Evolutionary conservation across 2,797 vertebrate species (phyloP).

Genomic region (Mus minutoides): DNA sequence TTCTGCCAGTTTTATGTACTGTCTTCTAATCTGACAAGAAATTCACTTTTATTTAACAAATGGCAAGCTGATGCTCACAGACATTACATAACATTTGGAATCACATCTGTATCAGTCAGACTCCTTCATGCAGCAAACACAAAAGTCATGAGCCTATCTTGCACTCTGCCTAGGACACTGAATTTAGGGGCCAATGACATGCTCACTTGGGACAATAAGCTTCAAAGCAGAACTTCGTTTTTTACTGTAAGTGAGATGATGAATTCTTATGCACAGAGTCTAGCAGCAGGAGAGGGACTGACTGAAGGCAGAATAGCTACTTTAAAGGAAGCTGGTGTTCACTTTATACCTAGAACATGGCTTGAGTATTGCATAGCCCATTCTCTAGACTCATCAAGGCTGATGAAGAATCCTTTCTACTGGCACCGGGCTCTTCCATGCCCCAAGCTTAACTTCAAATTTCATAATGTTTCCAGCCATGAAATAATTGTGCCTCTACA

Average conservation of each 20-base stretch:
- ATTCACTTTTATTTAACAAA: neutral
- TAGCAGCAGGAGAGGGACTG: neutral
- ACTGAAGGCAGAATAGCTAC: neutral
- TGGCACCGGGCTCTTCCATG: neutral
- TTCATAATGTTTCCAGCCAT: neutral
- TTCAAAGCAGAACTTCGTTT: neutral
- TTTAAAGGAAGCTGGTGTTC: neutral
- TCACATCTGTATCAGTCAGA: neutral
- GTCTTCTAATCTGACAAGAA: neutral
- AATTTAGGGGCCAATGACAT: neutral
- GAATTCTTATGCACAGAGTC: neutral
- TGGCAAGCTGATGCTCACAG: neutral
- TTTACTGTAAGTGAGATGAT: neutral
- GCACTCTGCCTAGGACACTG: neutral
- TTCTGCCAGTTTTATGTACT: neutral
- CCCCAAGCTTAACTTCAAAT: neutral
- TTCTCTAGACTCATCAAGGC: neutral
- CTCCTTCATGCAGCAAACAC: neutral
- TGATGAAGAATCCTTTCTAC: neutral
- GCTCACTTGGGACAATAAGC: neutral
- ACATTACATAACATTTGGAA: neutral
- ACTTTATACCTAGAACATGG: neutral
- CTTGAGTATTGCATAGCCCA: neutral
- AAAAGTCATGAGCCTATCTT: neutral
- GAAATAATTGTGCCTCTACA: neutral